Conservation (phyloP, 2,113 vertebrate genomes). For the Odontophorus gujanensis region DNA sequence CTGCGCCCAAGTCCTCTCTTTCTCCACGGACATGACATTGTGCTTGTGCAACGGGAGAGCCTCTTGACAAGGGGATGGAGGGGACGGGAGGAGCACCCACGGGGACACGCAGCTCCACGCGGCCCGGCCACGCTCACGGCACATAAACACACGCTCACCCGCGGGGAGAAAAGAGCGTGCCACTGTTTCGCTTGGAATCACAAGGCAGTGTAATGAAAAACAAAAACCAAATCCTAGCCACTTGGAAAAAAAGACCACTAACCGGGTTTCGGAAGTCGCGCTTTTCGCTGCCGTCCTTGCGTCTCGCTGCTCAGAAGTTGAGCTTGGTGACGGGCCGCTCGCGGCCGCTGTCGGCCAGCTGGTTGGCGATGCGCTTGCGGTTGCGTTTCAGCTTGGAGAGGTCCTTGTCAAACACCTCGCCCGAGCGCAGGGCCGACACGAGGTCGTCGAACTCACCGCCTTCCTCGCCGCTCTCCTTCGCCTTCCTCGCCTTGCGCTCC, state of each 20-base stretch:
- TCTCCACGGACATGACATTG: conserved; percentile 70
- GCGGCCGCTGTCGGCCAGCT: conserved; percentile 86
- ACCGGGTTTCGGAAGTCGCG: conserved; percentile 4
- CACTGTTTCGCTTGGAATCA: conserved; percentile 30
- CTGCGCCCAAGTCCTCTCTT: conserved; percentile 50
- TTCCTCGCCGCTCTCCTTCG: conserved; percentile 95
- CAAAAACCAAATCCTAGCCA: conserved; percentile 18
- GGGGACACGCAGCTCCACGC: neutral
- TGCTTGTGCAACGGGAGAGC: conserved; percentile 77
- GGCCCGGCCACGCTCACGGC: conserved; percentile 68
- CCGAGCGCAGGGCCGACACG: conserved; percentile 93
- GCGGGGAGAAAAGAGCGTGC: conserved; percentile 9
- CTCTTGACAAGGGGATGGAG: neutral
- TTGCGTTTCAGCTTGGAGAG: conserved; percentile 97
- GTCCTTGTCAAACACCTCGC: conserved; percentile 99
- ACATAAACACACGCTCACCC: conserved; percentile 31
- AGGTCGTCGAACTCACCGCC: conserved; percentile 96
- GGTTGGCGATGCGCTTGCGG: conserved; percentile 92
- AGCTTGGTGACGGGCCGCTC: conserved; percentile 96
- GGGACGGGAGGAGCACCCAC: neutral
- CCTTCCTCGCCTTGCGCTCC: conserved; percentile 92
- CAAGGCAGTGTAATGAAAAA: conserved; percentile 71
- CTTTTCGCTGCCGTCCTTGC: neutral
- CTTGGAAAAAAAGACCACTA: conserved; percentile 42
- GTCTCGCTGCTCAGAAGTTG: conserved; percentile 84